Evolutionary conservation across 35 echinoderm and acorn worm genomes (phyloP).

Genomic region (Hemicentrotus pulcherrimus): DNA sequence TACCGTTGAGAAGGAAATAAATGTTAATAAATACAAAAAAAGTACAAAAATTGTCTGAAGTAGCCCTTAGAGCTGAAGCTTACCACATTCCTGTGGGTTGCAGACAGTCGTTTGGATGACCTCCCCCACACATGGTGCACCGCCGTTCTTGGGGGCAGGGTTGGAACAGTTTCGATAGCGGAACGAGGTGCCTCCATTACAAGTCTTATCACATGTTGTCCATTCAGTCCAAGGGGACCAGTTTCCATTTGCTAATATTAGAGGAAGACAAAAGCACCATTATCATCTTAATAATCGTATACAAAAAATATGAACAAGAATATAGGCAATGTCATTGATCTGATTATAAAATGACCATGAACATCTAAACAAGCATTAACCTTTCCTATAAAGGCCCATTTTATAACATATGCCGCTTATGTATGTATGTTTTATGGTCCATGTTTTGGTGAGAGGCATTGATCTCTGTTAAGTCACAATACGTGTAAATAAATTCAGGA

Average conservation of each 20-base stretch:
- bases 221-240: conserved; percentile 88
- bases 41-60: too few relatives aligned
- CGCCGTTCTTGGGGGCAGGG: conserved; percentile 88
- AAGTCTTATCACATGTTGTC: conserved; percentile 71
- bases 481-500: too few relatives aligned
- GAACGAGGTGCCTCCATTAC: conserved; percentile 69
- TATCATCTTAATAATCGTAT: not conserved
- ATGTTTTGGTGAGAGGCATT: too few relatives aligned
- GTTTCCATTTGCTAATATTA: conserved; percentile 73
- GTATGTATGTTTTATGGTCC: too few relatives aligned
- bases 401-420: too few relatives aligned
- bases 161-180: conserved; percentile 77
- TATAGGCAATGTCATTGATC: not conserved
- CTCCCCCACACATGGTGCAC: conserved; percentile 66
- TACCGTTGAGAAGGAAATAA: too few relatives aligned
- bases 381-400: too few relatives aligned
- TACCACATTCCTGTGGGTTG: conserved; percentile 65
- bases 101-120: conserved; percentile 69
- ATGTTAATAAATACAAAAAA: too few relatives aligned
- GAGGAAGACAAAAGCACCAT: not conserved
- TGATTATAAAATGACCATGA: too few relatives aligned
- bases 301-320: not conserved
- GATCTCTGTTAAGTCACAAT: too few relatives aligned
- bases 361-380: too few relatives aligned
- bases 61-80: not conserved